Evolutionary conservation across 2,797 vertebrate species (phyloP).

Genomic region (Mycteria americana): DNA sequence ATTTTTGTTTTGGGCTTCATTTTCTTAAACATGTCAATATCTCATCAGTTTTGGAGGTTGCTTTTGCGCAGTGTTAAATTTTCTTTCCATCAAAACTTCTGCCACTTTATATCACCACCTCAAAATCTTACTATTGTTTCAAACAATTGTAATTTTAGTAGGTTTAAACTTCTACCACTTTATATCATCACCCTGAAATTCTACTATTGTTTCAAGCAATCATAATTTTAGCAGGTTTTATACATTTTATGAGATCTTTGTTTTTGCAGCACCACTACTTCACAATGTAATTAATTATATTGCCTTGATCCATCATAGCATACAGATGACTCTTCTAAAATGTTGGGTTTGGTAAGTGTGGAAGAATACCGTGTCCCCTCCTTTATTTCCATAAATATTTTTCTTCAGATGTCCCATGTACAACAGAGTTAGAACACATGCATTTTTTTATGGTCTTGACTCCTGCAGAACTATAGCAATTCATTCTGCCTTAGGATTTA

Average conservation of each 20-base stretch:
- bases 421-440: background rate
- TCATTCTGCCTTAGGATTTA: background rate
- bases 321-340: background rate
- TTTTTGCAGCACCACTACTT: background rate
- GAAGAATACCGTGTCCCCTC: background rate
- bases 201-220: background rate
- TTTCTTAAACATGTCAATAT: background rate
- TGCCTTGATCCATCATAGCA: background rate
- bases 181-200: background rate
- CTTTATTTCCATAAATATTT: background rate
- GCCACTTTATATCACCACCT: background rate
- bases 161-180: background rate
- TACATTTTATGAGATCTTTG: background rate
- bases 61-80: background rate
- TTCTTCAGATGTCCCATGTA: background rate
- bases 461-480: background rate
- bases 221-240: background rate
- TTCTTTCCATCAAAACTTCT: background rate
- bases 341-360: background rate
- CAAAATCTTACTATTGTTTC: background rate
- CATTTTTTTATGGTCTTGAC: background rate
- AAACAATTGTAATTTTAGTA: background rate
- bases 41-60: background rate
- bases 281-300: background rate
- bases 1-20: background rate